Evolutionary conservation across 2,113 vertebrate genomes (phyloP), one percentile per base, ranked within the genome.

Genomic region (Morphnarchus princeps): DNA sequence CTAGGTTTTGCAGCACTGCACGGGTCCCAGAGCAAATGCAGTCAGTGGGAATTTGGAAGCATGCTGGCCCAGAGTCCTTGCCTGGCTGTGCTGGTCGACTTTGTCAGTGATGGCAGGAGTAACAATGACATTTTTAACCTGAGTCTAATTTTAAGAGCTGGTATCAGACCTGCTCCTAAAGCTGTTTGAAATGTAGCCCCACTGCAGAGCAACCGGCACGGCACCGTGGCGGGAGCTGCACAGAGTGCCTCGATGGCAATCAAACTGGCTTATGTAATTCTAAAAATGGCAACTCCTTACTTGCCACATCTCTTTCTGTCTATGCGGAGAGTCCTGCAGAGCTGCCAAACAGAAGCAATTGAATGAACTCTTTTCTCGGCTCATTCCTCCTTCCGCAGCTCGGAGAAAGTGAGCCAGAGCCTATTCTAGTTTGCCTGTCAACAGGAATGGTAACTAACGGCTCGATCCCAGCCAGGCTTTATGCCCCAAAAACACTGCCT

Each of bases 371-470:
- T 95, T 96, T 95, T 97, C 95, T 95, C 92, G 24, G 92, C 95
- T 95, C 77, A 92, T 95, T 97, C 93, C 92, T 96, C 73, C 94
- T 96, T 96, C 96, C 93, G 95, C 92, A 97, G 96, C 96, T 94
- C 29, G 3, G 74, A 93, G 96, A 94, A 94, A 96, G 96, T 85
- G 96, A 97, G 96, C 96, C 96, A 97, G 96, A 96, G 96, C 96
- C 93, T 97, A 90, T 96, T 97, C 95, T 90, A 96, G 96, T 96
- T 97, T 95, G 95, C 96, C 95, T 96, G 96, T 97, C 96, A 96
- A 95, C 95, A 97, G 96, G 83, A 93, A 93, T 87, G 96, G 95
- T 95, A 95, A 89, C 92, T 89, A 92, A 84, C 65, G 22, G 83
- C 89, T 92, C 36, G 34, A 94, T 89, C 94, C 93, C 87, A 90